Base-by-base conservation (phyloP, 2,113 vertebrate genomes). In the Fulmarus glacialis region DNA sequence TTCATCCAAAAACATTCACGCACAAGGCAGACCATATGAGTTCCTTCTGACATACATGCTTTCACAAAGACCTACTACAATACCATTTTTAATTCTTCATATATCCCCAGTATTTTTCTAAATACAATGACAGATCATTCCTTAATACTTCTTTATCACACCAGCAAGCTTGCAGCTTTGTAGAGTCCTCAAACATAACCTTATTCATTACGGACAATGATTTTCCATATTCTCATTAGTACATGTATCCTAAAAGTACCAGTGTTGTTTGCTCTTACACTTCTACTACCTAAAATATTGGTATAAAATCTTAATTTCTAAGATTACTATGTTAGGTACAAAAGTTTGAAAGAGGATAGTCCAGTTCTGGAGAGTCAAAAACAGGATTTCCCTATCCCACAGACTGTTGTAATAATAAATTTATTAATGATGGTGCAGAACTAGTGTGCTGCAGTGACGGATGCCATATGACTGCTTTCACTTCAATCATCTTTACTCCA, bases 401-500 rank as follows among this genome's bases (percentile, higher is more conserved):
- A 63, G 26, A 20, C 9, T 68, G 12, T 15, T 72, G 19, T 38
- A 67, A 34, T 21, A 56, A 58, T n/a, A 18, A 53, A 27, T 32
- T 13, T 15, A 17, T 20, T 47, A 47, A 58, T 15, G 11, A 29
- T 1, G 36, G 19, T 3, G 34, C 30, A 77, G 63, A 48, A 40
- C 24, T 21, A 6, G 15, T 0, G 1, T 30, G 66, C 52, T 67
- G 56, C 18, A 17, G 26, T 38, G 50, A 21, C 0, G 1, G 27
- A 23, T 27, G 21, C 52, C 21, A 6, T 26, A 8, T 5, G 19
- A 52, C 32, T 75, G 30, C 59, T 50, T 67, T 47, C 42, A 68
- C 27, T 58, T 68, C 60, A 21, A 6, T 32, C 30, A 17, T 8
- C 8, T 58, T 82, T 52, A 67, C n/a, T 26, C 36, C 72, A 62